A percentile compares a stretch with the other conserved stretches of the same genome.
These are phyloP conservation scores for Hormaphis cornu DNA, from an alignment of 1,140 invertebrate genomes.

Conservation along the genomic window DNA sequence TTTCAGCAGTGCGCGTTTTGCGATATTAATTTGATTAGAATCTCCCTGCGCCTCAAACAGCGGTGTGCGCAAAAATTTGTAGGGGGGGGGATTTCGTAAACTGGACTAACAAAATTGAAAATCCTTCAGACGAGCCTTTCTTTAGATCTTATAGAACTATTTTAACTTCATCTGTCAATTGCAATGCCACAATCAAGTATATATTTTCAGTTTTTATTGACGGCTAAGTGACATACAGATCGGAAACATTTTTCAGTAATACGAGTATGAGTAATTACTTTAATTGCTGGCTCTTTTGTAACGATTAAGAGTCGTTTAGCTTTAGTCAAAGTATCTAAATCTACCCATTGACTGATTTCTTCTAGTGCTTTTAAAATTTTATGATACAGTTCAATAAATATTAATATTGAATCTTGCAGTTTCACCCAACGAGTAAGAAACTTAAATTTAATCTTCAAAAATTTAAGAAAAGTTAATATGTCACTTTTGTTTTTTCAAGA, in stretches of 20 bases:
- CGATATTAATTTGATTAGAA: too few species aligned
- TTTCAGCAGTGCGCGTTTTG: too few species aligned
- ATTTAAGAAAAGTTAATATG: neutral
- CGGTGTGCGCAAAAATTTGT: too few species aligned
- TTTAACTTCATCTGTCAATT: constrained; percentile 14
- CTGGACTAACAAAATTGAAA: too few species aligned
- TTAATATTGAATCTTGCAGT: constrained; percentile 11
- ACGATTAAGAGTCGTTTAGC: neutral
- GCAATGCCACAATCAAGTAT: neutral
- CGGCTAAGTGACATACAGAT: neutral
- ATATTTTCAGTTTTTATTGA: constrained; percentile 6
- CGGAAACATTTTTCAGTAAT: neutral
- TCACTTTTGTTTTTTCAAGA: neutral
- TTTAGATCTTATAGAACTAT: neutral
- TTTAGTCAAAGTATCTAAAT: constrained; percentile 5
- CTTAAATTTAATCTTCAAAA: neutral
- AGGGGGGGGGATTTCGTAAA: too few species aligned
- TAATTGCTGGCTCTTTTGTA: neutral
- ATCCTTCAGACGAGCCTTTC: neutral
- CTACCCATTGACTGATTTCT: constrained; percentile 13
- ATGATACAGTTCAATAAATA: neutral
- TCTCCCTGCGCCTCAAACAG: too few species aligned
- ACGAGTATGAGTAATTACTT: neutral
- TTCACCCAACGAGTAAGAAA: constrained; percentile 23
- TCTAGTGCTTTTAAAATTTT: neutral